phyloP scores from a whole-genome alignment of 2,888 invertebrate species.

The Endomychus coccineus region DNA sequence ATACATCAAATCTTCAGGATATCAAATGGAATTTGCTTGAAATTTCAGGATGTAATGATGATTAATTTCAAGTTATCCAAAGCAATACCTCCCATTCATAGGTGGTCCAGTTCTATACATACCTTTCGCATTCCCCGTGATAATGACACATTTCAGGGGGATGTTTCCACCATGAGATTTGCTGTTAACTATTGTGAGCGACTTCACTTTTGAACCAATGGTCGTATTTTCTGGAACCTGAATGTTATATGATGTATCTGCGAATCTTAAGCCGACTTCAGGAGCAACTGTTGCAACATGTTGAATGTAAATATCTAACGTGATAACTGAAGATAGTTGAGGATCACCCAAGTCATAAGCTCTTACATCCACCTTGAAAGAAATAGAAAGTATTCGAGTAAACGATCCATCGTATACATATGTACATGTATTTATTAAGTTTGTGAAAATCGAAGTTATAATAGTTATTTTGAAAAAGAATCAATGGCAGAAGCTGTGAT shows the following conservation, averaged over 20 bases:
- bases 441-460: constrained; percentile 1
- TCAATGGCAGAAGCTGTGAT: too few relatives aligned
- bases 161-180: constrained; percentile 59
- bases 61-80: too few relatives aligned
- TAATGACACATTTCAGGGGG: constrained; percentile 72
- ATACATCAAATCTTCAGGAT: too few relatives aligned
- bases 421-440: constrained; percentile 9
- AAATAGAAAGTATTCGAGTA: too few relatives aligned
- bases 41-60: too few relatives aligned
- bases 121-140: constrained; percentile 70
- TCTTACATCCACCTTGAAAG: too few relatives aligned
- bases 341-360: constrained; percentile 84
- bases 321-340: constrained; percentile 71
- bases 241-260: constrained; percentile 77
- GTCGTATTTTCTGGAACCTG: constrained; percentile 73
- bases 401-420: too few relatives aligned
- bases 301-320: constrained; percentile 74
- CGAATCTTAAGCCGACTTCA: constrained; percentile 77
- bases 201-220: constrained; percentile 59
- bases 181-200: constrained; percentile 67
- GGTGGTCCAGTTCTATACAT: constrained; percentile 23
- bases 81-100: too few relatives aligned
- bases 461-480: constrained; percentile 4
- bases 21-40: too few relatives aligned
- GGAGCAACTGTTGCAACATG: constrained; percentile 61